Evolutionary conservation across 2,113 vertebrate genomes (phyloP).

Genomic region (Tylochromis polylepis): DNA sequence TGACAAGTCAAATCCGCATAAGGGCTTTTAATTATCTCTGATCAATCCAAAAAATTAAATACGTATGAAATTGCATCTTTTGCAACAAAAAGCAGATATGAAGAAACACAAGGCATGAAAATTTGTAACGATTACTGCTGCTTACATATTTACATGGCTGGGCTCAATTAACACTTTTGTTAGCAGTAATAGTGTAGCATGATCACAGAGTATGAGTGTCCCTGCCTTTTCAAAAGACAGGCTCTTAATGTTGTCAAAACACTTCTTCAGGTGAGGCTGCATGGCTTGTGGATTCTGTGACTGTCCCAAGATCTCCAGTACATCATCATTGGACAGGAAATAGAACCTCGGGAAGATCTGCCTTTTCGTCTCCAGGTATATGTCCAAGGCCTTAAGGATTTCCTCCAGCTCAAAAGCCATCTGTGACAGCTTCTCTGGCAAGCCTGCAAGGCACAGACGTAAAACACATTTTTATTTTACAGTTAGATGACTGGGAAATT

Average conservation of each 20-base stretch:
- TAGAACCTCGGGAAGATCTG: conserved; percentile 88
- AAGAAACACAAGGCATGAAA: neutral
- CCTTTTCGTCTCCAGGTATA: conserved; percentile 86
- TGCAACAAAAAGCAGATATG: neutral
- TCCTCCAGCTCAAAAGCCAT: conserved; percentile 81
- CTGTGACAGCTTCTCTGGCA: conserved; percentile 73
- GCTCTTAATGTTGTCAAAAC: conserved; percentile 85
- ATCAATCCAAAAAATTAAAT: neutral
- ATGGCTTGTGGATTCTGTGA: conserved; percentile 82
- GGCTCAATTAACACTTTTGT: neutral
- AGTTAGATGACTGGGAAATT: neutral
- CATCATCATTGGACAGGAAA: conserved; percentile 86
- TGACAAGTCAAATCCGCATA: neutral
- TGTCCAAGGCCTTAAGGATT: conserved; percentile 85
- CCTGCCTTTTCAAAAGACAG: conserved; percentile 78
- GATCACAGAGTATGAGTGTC: neutral
- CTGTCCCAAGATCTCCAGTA: conserved; percentile 87
- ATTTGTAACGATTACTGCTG: neutral
- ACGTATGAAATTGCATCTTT: neutral
- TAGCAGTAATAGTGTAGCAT: neutral
- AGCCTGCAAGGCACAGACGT: conserved; percentile 58
- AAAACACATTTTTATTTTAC: neutral
- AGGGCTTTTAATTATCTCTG: neutral
- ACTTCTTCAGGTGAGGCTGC: conserved; percentile 87
- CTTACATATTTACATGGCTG: neutral